These are phyloP conservation scores for Akabosia matsudoensis DNA, from an alignment of 1,140 invertebrate genomes.

Conservation along the genomic window DNA sequence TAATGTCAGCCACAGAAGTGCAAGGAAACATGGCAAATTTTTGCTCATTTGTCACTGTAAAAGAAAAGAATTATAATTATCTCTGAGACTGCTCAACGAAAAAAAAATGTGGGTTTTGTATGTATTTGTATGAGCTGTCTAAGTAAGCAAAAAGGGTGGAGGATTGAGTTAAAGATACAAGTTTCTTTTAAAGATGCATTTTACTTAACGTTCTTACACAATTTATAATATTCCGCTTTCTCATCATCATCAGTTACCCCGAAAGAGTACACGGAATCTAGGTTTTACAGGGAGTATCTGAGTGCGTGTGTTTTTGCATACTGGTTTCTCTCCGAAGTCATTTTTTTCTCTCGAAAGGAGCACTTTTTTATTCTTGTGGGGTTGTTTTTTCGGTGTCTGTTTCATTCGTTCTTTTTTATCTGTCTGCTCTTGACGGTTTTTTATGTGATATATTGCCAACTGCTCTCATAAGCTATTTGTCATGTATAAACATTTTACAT, in stretches of 20 bases:
- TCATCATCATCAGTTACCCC: not conserved
- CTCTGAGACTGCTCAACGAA: not conserved
- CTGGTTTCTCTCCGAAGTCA: not conserved
- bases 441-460: not conserved
- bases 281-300: not conserved
- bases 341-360: not conserved
- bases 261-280: not conserved
- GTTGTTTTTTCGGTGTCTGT: not conserved
- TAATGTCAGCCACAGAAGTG: conserved; percentile 10
- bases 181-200: not conserved
- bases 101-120: not conserved
- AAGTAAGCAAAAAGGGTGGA: not conserved
- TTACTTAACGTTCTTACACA: not conserved
- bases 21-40: not conserved
- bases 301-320: not conserved
- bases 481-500: not conserved
- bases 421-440: conserved; percentile 12
- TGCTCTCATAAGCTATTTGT: conserved; percentile 22
- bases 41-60: conserved; percentile 4
- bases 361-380: not conserved
- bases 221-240: not conserved
- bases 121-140: conserved; percentile 5
- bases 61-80: conserved; percentile 4
- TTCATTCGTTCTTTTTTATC: conserved; percentile 2
- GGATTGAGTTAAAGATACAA: not conserved